phyloP scores from a whole-genome alignment of 2,797 vertebrate species.

The Parauchenoglanis ngamensis region DNA sequence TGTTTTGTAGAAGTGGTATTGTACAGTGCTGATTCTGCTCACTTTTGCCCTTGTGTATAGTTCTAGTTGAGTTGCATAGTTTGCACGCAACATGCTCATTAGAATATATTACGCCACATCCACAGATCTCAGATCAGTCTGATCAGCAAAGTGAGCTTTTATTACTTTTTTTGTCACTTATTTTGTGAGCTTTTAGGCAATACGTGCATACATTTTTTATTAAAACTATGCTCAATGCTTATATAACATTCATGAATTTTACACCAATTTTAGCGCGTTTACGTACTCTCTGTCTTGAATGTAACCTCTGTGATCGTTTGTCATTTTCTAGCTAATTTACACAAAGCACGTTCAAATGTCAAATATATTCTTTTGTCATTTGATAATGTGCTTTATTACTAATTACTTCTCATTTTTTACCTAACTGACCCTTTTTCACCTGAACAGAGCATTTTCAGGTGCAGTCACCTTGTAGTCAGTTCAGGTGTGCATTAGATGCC shows the following conservation, averaged over 20 bases:
- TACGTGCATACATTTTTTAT: not conserved
- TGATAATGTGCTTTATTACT: not conserved
- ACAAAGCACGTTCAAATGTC: not conserved
- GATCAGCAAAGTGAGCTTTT: not conserved
- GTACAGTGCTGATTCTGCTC: not conserved
- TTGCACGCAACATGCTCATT: not conserved
- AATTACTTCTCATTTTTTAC: not conserved
- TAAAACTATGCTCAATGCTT: not conserved
- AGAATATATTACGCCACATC: not conserved
- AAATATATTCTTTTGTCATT: not conserved
- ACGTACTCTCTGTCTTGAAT: not conserved
- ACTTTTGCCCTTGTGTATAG: not conserved
- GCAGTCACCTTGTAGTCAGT: not conserved
- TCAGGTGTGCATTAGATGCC: not conserved
- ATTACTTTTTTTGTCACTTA: no score
- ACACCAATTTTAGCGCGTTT: no score
- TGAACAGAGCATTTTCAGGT: not conserved
- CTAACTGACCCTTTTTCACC: not conserved
- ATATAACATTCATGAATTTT: no score
- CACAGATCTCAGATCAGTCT: not conserved
- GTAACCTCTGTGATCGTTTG: not conserved
- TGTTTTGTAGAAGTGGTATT: not conserved
- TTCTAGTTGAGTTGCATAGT: not conserved
- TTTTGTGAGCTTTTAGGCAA: not conserved
- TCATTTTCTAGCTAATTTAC: not conserved